Conservation (phyloP, 2,797 vertebrate genomes). For the Podarcis siculus region DNA sequence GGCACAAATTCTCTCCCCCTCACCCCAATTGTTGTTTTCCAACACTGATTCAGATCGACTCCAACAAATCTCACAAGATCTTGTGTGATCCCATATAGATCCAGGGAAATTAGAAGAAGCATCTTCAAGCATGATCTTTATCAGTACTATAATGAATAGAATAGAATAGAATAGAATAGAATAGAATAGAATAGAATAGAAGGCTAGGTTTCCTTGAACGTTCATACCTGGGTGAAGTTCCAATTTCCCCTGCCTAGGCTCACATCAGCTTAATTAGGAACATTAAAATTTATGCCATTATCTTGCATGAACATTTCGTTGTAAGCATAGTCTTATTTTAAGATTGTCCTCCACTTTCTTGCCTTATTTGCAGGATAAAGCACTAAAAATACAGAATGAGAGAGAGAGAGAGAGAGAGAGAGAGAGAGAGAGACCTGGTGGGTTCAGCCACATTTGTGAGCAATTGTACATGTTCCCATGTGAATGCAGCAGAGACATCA, state of each 20-base stretch:
- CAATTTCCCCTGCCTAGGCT: not conserved
- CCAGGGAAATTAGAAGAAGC: not conserved
- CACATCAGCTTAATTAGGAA: not conserved
- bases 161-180: too few relatives aligned
- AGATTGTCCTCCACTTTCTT: not conserved
- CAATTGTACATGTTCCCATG: not conserved
- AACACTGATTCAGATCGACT: not conserved
- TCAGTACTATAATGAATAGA: too few relatives aligned
- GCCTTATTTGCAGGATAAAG: not conserved
- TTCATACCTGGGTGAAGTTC: not conserved
- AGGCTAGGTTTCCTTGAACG: not conserved
- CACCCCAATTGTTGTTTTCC: not conserved
- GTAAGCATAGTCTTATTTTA: not conserved
- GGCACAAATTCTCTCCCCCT: not conserved
- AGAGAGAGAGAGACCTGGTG: too few relatives aligned
- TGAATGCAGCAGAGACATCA: not conserved
- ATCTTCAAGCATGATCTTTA: not conserved
- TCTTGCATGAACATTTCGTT: not conserved
- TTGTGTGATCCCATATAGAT: not conserved
- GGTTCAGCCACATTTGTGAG: not conserved
- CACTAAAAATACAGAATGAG: not conserved
- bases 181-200: too few relatives aligned
- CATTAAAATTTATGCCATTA: not conserved
- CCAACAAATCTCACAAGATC: not conserved
- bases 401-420: too few relatives aligned